These are phyloP conservation scores for Cassiopea xamachana DNA, from an alignment of 30 jellyfish, hydroid and myxozoan genomes.

Conservation along the genomic window DNA sequence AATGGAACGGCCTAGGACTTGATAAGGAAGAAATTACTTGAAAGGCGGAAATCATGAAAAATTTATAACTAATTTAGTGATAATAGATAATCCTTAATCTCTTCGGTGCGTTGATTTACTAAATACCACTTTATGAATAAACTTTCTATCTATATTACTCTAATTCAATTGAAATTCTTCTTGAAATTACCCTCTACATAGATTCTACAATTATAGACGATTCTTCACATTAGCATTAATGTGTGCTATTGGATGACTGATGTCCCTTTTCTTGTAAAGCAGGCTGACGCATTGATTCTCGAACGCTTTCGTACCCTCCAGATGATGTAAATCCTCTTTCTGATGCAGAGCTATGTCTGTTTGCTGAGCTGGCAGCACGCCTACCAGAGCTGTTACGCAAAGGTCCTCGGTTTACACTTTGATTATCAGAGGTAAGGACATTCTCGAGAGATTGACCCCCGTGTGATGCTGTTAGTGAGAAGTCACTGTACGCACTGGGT, in stretches of 20 bases:
- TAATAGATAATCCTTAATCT: too few relatives aligned
- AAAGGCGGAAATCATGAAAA: too few relatives aligned
- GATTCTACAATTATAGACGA: background rate
- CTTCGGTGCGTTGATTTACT: too few relatives aligned
- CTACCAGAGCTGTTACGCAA: slow-evolving; percentile 66
- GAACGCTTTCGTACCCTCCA: slow-evolving; percentile 33
- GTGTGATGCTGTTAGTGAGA: slow-evolving; percentile 50
- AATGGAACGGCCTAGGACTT: too few relatives aligned
- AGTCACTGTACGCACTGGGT: slow-evolving; percentile 56
- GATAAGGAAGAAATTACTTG: too few relatives aligned
- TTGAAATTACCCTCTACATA: background rate
- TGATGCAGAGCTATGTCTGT: slow-evolving; percentile 61
- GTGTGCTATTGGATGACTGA: background rate
- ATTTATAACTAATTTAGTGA: too few relatives aligned
- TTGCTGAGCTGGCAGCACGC: slow-evolving; percentile 19
- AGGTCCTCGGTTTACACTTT: slow-evolving; percentile 24
- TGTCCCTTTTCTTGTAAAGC: slow-evolving; percentile 36
- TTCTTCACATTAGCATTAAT: background rate
- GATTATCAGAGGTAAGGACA: slow-evolving; percentile 56
- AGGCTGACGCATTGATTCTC: slow-evolving; percentile 27
- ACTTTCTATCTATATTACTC: too few relatives aligned
- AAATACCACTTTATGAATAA: too few relatives aligned
- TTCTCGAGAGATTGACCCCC: slow-evolving; percentile 72
- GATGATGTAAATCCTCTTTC: slow-evolving; percentile 65
- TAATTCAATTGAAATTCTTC: background rate